Evolutionary conservation across 2,797 vertebrate species (phyloP), one percentile per base, ranked within the genome.

Genomic region (Lepus oiostolus): DNA sequence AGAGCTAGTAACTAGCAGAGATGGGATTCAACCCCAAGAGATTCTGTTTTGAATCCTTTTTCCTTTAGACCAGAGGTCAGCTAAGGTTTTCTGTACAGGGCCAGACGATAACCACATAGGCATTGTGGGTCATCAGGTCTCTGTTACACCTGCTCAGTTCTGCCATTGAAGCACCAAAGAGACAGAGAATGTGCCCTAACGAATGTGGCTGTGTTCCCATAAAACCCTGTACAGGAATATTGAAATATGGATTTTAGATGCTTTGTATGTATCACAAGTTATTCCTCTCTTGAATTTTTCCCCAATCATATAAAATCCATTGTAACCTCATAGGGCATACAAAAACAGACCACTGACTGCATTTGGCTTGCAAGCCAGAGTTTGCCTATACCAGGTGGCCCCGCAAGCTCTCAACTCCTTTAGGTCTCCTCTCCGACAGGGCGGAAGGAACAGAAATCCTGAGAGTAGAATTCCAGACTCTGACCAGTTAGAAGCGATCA

Each of bases 241-340:
- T 68, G 30, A 77, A 81, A 58, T 81, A 63, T 87, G 11, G 84
- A 85, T 70, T 88, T 71, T 81, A 95, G 28, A 5, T 67, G 50
- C 63, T 83, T 80, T 84, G 83, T 24, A 35, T 5, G 19, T 52
- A 30, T 81, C 42, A 79, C 32, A n/a, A 85, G 76, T 85, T 42
- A 74, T 47, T 30, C 32, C 30, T 80, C 17, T 81, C 90, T 80
- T 14, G 4, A 67, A 58, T 80, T 75, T 75, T 54, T 84, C 0
- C 10, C 32, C 58, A 96, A 83, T 32, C 30, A 77, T 38, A 96
- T 79, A 47, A 79, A 93, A 67, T 38, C 7, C 32, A 54, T 60
- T 92, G 26, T 85, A 70, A 95, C 9, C 30, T 85, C 35, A 54
- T 4, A 4, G 26, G 63, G 71, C 52, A 0, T 38, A 54, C 4